These are phyloP conservation scores for Serinus canaria DNA, from an alignment of 2,113 vertebrate species.

Conservation along the genomic window DNA sequence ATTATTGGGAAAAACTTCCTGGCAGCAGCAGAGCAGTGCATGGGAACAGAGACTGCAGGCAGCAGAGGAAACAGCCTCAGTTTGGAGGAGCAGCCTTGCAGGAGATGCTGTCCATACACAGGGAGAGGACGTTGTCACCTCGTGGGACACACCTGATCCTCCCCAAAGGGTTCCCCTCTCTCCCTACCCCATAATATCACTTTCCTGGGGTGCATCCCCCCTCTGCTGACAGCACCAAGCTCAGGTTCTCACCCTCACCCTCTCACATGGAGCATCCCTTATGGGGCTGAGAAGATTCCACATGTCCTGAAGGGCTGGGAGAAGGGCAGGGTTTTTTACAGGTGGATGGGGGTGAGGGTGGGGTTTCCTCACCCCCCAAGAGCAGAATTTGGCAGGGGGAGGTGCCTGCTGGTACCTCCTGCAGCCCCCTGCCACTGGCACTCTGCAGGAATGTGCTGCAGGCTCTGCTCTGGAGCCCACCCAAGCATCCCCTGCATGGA, in stretches of 20 bases:
- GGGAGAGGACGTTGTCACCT: rapidly evolving
- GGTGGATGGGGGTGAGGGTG: not conserved
- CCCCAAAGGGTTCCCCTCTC: not conserved
- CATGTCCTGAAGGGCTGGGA: not conserved
- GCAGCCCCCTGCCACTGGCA: not conserved
- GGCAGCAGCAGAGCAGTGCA: not conserved
- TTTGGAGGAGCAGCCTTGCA: not conserved
- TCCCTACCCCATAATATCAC: not conserved
- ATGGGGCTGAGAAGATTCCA: no score
- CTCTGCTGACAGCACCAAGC: not conserved
- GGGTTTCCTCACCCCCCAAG: rapidly evolving
- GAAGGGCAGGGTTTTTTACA: not conserved
- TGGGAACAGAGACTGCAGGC: not conserved
- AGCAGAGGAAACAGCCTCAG: rapidly evolving
- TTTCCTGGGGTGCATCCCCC: not conserved
- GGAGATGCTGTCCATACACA: not conserved
- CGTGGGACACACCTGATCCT: not conserved
- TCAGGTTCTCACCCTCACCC: not conserved
- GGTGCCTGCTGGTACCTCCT: rapidly evolving
- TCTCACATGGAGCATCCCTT: not conserved
- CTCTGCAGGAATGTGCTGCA: not conserved
- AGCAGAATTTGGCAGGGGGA: not conserved
- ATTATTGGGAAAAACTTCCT: conserved; percentile 41
- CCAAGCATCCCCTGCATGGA: not conserved
- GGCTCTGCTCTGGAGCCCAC: not conserved